Base-by-base conservation (phyloP, 2,113 vertebrate species). In the Atractosteus spatula region DNA sequence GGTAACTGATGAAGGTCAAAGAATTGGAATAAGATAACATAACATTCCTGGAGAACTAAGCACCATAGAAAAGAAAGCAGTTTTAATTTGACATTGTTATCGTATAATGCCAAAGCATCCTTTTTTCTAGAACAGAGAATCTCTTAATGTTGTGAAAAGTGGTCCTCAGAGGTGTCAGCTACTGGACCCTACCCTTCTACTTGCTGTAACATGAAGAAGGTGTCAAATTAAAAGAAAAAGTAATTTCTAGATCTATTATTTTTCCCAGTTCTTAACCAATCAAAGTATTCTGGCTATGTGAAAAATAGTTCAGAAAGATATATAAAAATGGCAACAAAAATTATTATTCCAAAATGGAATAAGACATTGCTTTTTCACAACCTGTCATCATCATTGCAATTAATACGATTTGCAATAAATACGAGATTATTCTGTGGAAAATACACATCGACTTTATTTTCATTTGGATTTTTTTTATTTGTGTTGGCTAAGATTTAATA, bases 211-310 rank as follows among this genome's bases (percentile, higher is more conserved):
- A 41, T 65, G 62, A 43, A 65, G 41, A 8, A 41, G 12, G 13
- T 7, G 7, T 4, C 29, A 41, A 65, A 41, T 3, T 29, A n/a
- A n/a, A 65, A 65, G 14, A n/a, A 17, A 11, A n/a, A 5, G 10
- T 13, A 17, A 65, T 65, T 65, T 8, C 41, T 29, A 65, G 41
- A 65, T 65, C 62, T 65, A 65, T 73, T 77, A 80, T 41, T 55
- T 79, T 71, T 79, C 78, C 67, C 79, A n/a, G 55, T 85, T 10
- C 71, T 71, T 51, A 83, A 54, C 72, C 83, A 90, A 87, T 84
- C 84, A 70, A 45, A 16, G 77, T 84, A 81, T 78, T 57, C n/a
- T 70, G 59, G 42, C 78, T 4, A 71, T 74, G 41, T 66, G 70
- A 81, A 80, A 81, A 76, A 84, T 29, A 44, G 3, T n/a, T 6